Conservation (phyloP, 2,797 vertebrate species). For the Darevskia mixta region DNA sequence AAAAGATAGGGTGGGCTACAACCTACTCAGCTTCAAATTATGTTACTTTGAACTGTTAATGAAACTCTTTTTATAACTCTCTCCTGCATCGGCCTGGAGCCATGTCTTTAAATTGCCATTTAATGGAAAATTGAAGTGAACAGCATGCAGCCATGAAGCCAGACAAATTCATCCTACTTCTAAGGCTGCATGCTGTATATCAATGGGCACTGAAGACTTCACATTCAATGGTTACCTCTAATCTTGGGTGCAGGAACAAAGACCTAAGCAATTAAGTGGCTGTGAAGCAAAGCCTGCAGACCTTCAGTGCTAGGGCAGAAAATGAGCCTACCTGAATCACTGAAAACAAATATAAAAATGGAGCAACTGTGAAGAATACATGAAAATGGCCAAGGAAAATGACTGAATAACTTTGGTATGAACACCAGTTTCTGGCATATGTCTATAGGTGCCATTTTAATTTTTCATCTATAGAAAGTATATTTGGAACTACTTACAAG, state of each 20-base stretch:
- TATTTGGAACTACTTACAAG: background rate
- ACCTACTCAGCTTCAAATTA: constrained; percentile 65
- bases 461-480: background rate
- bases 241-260: constrained; percentile 62
- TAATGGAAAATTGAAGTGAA: constrained; percentile 70
- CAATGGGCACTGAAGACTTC: constrained; percentile 58
- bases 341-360: constrained; percentile 58
- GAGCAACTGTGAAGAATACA: constrained; percentile 49
- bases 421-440: constrained; percentile 21
- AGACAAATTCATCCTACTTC: constrained; percentile 61
- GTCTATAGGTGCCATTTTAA: background rate
- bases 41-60: constrained; percentile 73
- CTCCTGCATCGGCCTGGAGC: constrained; percentile 61
- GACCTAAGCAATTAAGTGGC: constrained; percentile 71
- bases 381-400: constrained; percentile 51
- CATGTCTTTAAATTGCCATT: constrained; percentile 74
- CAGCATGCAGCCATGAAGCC: constrained; percentile 63
- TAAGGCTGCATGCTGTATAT: constrained; percentile 53
- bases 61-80: constrained; percentile 75
- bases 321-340: constrained; percentile 62
- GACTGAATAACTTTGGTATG: constrained; percentile 46
- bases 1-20: constrained; percentile 60
- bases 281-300: constrained; percentile 59
- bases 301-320: constrained; percentile 53
- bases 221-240: constrained; percentile 58